A percentile compares a stretch with the other conserved stretches of the same genome.
Conservation (phyloP, 2,888 invertebrate species). For the Omphaloscelis lunosa region DNA sequence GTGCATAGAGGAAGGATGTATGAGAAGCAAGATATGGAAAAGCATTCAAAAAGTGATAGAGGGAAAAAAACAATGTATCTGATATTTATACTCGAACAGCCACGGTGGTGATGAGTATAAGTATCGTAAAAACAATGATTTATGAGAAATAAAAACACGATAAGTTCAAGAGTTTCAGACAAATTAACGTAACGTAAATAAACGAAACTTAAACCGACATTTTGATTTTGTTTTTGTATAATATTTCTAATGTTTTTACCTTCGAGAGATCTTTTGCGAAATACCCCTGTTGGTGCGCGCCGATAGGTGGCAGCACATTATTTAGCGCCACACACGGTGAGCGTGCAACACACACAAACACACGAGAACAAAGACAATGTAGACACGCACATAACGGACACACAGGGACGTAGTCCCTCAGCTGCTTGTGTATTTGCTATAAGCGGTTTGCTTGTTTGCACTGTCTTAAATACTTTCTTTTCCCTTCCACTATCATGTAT, state of each 20-base stretch:
- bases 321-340: constrained; percentile 90
- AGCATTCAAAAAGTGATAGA: constrained; percentile 88
- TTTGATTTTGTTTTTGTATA: constrained; percentile 81
- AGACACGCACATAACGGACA: constrained; percentile 90
- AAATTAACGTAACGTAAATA: constrained; percentile 80
- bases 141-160: constrained; percentile 80
- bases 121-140: constrained; percentile 82
- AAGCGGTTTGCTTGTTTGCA: constrained; percentile 80
- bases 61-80: constrained; percentile 80
- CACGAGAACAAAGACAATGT: constrained; percentile 91
- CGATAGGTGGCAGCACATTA: constrained; percentile 88
- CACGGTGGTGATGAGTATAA: constrained; percentile 77
- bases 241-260: constrained; percentile 93
- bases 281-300: constrained; percentile 94
- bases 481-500: constrained; percentile 59
- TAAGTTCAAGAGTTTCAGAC: constrained; percentile 73
- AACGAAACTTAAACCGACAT: constrained; percentile 85
- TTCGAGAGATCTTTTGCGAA: constrained; percentile 99
- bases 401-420: constrained; percentile 85
- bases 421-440: constrained; percentile 90
- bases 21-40: constrained; percentile 89
- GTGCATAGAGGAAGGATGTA: constrained; percentile 89
- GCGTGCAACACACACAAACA: constrained; percentile 91
- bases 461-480: constrained; percentile 64
- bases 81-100: constrained; percentile 82